These are phyloP conservation scores for Megalonaias nervosa DNA, from an alignment of 1,140 invertebrate species.

Conservation along the genomic window DNA sequence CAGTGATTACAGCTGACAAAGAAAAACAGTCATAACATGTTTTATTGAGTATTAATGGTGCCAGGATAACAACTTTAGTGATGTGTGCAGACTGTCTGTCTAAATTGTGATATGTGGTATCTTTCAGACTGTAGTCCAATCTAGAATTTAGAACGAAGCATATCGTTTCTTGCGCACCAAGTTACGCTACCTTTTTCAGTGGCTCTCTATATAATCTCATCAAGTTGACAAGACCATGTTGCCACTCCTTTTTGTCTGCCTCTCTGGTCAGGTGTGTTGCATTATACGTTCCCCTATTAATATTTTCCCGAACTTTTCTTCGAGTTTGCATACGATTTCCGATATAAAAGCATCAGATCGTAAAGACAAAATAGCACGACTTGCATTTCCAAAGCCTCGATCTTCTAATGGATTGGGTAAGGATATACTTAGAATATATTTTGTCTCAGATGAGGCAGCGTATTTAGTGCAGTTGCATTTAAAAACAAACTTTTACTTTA, in stretches of 20 bases:
- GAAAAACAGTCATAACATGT: too few relatives aligned
- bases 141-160: too few relatives aligned
- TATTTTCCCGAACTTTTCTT: conserved; percentile 4
- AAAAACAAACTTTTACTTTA: background rate
- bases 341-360: background rate
- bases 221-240: background rate
- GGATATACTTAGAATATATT: background rate
- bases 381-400: background rate
- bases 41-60: too few relatives aligned
- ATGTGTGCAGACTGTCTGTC: too few relatives aligned
- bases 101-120: too few relatives aligned
- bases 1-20: too few relatives aligned
- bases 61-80: too few relatives aligned
- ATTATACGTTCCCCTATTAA: conserved; percentile 1
- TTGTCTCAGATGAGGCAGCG: background rate
- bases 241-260: background rate
- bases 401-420: conserved; percentile 7
- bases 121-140: too few relatives aligned
- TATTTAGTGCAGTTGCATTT: conserved; percentile 3
- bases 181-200: background rate
- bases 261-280: conserved; percentile 10
- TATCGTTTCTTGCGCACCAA: too few relatives aligned
- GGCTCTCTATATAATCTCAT: background rate
- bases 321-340: conserved; percentile 7
- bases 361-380: conserved; percentile 1